These are phyloP conservation scores for Heliconius sara DNA, from an alignment of 2,888 invertebrate species.

Conservation along the genomic window DNA sequence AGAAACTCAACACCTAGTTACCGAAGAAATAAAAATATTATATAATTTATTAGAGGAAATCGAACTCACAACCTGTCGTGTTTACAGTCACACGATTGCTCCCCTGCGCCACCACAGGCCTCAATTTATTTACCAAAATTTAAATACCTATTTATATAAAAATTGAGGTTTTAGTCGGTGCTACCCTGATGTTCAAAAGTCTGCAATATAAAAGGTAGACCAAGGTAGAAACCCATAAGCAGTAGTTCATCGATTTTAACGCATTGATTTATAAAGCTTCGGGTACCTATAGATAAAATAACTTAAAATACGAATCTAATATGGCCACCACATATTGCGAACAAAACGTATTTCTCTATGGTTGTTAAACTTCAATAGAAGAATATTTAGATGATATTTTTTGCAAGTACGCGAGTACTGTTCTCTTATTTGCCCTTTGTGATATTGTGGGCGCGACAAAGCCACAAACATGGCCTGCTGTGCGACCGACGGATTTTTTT, in stretches of 20 bases:
- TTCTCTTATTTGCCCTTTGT: constrained; percentile 84
- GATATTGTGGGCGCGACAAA: constrained; percentile 81
- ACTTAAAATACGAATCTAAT: constrained; percentile 76
- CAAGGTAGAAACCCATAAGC: no score
- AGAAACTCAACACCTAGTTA: no score
- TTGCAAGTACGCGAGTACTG: constrained; percentile 66
- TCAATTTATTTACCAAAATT: no score
- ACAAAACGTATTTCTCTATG: constrained; percentile 79
- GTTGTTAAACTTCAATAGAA: constrained; percentile 83
- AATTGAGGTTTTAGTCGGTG: background rate
- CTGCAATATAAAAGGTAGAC: background rate
- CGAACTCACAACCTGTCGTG: no score
- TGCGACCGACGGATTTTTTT: constrained; percentile 74
- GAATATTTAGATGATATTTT: constrained; percentile 81
- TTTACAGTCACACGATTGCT: no score
- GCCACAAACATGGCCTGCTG: constrained; percentile 82
- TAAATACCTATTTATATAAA: background rate
- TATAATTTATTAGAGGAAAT: no score
- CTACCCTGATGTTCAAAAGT: background rate
- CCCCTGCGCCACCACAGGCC: no score
- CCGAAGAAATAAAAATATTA: no score
- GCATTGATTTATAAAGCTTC: constrained; percentile 48
- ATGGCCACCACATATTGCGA: constrained; percentile 75
- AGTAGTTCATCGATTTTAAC: constrained; percentile 54
- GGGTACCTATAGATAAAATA: constrained; percentile 34